Percentiles rank a stretch among this genome's conserved stretches.
phyloP scores from a whole-genome alignment of 1,140 invertebrate genomes.

The Agrypnia vestita region DNA sequence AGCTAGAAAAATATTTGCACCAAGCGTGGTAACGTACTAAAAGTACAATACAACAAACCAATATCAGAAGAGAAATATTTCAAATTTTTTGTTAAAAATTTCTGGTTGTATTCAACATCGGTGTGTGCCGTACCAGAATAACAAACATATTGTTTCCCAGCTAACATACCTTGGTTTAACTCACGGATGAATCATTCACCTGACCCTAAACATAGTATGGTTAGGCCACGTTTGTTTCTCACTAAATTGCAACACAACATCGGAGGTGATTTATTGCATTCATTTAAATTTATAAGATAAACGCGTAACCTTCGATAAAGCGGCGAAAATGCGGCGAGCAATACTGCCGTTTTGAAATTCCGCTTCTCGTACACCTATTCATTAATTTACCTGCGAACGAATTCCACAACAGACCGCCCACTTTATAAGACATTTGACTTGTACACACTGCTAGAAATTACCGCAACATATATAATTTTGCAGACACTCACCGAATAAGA shows the following conservation, averaged over 20 bases:
- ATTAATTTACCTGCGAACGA: slow-evolving; percentile 49
- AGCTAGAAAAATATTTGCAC: no score
- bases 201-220: neutral
- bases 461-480: neutral
- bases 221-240: neutral
- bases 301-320: neutral
- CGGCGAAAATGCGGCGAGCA: neutral
- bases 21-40: no score
- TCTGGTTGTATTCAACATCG: no score
- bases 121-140: no score
- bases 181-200: neutral
- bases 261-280: no score
- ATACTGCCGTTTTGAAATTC: slow-evolving; percentile 27
- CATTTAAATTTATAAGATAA: no score
- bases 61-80: no score
- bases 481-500: slow-evolving; percentile 42
- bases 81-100: no score
- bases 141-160: no score
- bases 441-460: no score
- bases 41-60: no score
- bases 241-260: no score
- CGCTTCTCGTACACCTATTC: slow-evolving; percentile 44
- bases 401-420: slow-evolving; percentile 55
- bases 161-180: neutral
- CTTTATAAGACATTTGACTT: slow-evolving; percentile 36